Conservation (phyloP, 2,888 invertebrate genomes). For the Acanthosepion pharaonis region DNA sequence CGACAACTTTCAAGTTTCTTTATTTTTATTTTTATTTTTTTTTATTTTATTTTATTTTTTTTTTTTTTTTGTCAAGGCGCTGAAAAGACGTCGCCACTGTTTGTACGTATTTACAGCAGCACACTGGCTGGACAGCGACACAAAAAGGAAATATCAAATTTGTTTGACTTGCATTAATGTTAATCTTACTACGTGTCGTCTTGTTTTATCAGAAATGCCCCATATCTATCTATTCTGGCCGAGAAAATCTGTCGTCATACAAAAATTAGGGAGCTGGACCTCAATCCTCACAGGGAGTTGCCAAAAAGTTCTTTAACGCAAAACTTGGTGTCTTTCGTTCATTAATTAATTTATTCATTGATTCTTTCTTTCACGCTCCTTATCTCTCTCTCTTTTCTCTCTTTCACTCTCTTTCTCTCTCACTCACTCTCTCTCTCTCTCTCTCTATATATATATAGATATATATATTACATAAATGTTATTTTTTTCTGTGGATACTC, state of each 20-base stretch:
- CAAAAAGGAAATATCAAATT: conserved; percentile 33
- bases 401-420: neutral
- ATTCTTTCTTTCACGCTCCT: no score
- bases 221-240: neutral
- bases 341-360: no score
- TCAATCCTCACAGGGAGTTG: neutral
- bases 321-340: no score
- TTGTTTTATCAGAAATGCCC: neutral
- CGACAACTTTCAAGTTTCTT: neutral
- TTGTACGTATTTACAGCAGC: neutral
- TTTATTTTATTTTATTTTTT: neutral
- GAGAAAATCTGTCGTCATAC: neutral
- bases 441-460: neutral
- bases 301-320: neutral
- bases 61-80: neutral
- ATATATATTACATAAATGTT: no score
- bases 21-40: neutral
- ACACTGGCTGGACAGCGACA: neutral
- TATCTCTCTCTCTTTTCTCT: no score
- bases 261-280: neutral
- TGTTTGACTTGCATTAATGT: conserved; percentile 33
- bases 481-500: no score
- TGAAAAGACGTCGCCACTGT: neutral
- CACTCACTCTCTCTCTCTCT: neutral
- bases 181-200: conserved; percentile 33